Evolutionary conservation across 2,888 invertebrate genomes (phyloP).

Genomic region (Nomada ruficornis): DNA sequence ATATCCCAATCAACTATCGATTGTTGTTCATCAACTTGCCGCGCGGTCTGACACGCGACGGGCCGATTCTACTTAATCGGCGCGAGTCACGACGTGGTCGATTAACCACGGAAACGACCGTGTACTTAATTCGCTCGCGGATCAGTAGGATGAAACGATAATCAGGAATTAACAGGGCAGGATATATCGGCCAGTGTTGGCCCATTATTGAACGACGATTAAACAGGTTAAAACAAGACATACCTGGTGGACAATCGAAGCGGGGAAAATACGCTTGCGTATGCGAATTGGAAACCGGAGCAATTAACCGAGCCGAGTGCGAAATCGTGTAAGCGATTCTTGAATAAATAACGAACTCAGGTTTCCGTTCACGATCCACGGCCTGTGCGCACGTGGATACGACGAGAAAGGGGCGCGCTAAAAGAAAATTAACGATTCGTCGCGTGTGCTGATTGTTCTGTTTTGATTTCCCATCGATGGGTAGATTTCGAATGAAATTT

Average conservation of each 20-base stretch:
- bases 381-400: neutral
- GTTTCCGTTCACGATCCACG: neutral
- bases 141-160: constrained; percentile 26
- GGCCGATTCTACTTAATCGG: constrained; percentile 13
- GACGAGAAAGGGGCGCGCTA: neutral
- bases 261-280: constrained; percentile 34
- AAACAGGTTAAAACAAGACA: constrained; percentile 10
- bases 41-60: neutral
- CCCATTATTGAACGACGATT: constrained; percentile 1
- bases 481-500: neutral
- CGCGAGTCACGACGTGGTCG: constrained; percentile 13
- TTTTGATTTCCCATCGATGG: neutral
- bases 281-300: constrained; percentile 16
- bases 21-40: neutral
- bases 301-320: constrained; percentile 46
- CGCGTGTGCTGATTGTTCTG: neutral
- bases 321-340: constrained; percentile 52
- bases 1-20: neutral
- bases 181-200: constrained; percentile 21
- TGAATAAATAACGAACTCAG: constrained; percentile 39
- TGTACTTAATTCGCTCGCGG: constrained; percentile 23
- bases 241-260: neutral
- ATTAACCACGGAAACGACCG: constrained; percentile 7
- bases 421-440: neutral
- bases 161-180: constrained; percentile 40